A percentile compares a stretch with the other conserved stretches of the same genome.
Evolutionary conservation across 1,140 invertebrate genomes (phyloP).

Genomic region (Phymastichus coffea): DNA sequence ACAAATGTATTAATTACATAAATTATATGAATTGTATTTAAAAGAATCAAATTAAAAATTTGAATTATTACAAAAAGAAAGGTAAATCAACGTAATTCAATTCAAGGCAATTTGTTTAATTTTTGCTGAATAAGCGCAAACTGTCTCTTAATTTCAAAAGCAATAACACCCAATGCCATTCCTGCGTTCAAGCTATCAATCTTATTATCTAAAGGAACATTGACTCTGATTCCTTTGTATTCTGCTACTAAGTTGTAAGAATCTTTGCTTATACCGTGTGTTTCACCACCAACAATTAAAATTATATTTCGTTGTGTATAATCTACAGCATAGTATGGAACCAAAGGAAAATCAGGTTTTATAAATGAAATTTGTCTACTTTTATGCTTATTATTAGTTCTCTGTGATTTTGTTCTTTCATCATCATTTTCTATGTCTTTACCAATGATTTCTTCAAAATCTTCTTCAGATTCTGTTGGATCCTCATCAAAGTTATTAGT

Average conservation of each 20-base stretch:
- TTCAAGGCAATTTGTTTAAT: neutral
- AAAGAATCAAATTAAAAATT: no score
- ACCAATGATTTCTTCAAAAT: neutral
- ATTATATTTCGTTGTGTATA: slow-evolving; percentile 59
- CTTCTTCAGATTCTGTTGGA: neutral
- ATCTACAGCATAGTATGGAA: slow-evolving; percentile 66
- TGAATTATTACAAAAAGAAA: no score
- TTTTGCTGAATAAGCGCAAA: slow-evolving; percentile 36
- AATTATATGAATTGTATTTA: no score
- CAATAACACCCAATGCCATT: slow-evolving; percentile 77
- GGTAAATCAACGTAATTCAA: no score
- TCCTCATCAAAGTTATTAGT: neutral
- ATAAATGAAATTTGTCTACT: slow-evolving; percentile 16
- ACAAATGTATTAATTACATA: no score
- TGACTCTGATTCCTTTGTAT: slow-evolving; percentile 64
- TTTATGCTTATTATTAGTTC: slow-evolving; percentile 1
- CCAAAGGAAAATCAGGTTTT: slow-evolving; percentile 53
- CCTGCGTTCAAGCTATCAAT: slow-evolving; percentile 86
- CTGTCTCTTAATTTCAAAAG: slow-evolving; percentile 83
- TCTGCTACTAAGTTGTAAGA: slow-evolving; percentile 61
- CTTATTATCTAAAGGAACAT: slow-evolving; percentile 75
- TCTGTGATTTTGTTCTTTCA: neutral
- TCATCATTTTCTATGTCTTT: slow-evolving; percentile 5
- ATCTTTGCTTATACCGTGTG: slow-evolving; percentile 74
- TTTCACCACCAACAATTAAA: slow-evolving; percentile 86